phyloP scores from a whole-genome alignment of 2,888 invertebrate genomes.

The Cabera pusaria region DNA sequence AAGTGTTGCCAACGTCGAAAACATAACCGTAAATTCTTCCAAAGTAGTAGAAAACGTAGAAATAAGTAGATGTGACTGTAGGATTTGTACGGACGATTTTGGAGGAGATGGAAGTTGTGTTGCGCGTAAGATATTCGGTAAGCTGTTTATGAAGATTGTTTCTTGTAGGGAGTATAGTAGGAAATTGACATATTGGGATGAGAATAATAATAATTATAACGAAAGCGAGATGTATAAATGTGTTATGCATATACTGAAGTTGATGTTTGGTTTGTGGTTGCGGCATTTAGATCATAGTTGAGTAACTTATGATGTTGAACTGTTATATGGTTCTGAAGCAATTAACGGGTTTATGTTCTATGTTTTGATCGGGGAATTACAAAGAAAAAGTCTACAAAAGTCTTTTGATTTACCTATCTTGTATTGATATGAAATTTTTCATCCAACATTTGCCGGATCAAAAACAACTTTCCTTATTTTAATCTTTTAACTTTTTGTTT shows the following conservation, averaged over 20 bases:
- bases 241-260: conserved; percentile 65
- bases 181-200: conserved; percentile 61
- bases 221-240: conserved; percentile 69
- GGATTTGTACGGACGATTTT: conserved; percentile 61
- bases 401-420: too few relatives aligned
- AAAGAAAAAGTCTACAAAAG: too few relatives aligned
- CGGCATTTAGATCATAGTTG: conserved; percentile 73
- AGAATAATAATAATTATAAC: conserved; percentile 63
- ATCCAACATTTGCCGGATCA: too few relatives aligned
- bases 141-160: conserved; percentile 56
- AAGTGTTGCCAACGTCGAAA: conserved; percentile 52
- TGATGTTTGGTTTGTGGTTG: conserved; percentile 75
- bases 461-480: too few relatives aligned
- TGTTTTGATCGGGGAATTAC: too few relatives aligned
- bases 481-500: too few relatives aligned
- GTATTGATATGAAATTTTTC: too few relatives aligned
- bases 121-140: conserved; percentile 53
- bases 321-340: too few relatives aligned
- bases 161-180: conserved; percentile 51
- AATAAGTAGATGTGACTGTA: conserved; percentile 68
- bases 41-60: conserved; percentile 39
- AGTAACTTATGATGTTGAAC: too few relatives aligned
- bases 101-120: conserved; percentile 43
- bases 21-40: conserved; percentile 22
- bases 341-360: too few relatives aligned